A percentile compares a stretch with the other conserved stretches of the same genome.
Conservation (phyloP, 2,113 vertebrate species). For the Oncorhynchus mykiss region DNA sequence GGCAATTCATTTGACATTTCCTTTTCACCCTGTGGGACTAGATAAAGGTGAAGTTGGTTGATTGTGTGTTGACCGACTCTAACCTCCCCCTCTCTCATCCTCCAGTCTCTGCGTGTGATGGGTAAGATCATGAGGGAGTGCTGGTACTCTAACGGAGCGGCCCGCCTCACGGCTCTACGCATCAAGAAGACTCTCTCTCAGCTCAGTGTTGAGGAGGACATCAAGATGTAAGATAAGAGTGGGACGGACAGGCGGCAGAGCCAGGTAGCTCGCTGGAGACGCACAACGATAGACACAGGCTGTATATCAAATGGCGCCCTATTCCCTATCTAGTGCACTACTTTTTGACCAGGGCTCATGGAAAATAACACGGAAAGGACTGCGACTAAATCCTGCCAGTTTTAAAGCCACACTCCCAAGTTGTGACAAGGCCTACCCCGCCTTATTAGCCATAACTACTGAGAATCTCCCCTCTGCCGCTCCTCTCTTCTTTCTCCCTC, state of each 20-base stretch:
- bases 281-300: constrained; percentile 29
- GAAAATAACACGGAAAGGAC: constrained; percentile 46
- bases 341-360: no score
- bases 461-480: constrained; percentile 53
- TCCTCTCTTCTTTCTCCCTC: not conserved
- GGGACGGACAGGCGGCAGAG: not conserved
- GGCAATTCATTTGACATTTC: not conserved
- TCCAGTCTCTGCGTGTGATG: constrained; percentile 92
- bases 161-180: constrained; percentile 91
- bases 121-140: constrained; percentile 99
- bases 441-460: constrained; percentile 81
- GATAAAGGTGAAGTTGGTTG: not conserved
- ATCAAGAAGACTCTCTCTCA: constrained; percentile 99
- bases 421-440: constrained; percentile 80
- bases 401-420: constrained; percentile 73
- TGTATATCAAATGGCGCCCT: no score
- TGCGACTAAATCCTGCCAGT: constrained; percentile 74
- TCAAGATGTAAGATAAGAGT: constrained; percentile 94
- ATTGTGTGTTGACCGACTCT: not conserved
- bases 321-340: constrained; percentile 26
- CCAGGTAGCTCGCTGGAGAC: constrained; percentile 32
- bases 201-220: constrained; percentile 95
- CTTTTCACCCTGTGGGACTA: not conserved
- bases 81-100: not conserved
- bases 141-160: constrained; percentile 95